Percentiles rank a stretch among this genome's conserved stretches.
These are phyloP conservation scores for rabbit (Oryctolagus cuniculus) DNA, from an alignment of 2,113 vertebrate genomes.

Conservation along the genomic window DNA sequence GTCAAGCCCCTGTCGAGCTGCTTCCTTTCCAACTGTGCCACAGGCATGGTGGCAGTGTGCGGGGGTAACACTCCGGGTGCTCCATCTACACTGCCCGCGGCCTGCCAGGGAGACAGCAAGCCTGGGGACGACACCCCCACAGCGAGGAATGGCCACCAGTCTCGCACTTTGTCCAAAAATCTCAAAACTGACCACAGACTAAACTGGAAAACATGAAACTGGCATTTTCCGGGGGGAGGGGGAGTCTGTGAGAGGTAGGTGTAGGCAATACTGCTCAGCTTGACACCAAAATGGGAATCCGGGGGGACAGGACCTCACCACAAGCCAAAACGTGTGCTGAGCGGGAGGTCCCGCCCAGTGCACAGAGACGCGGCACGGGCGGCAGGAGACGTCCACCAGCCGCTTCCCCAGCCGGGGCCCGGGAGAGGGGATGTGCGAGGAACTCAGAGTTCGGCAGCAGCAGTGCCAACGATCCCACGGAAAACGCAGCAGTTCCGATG, in stretches of 20 bases:
- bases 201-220: not conserved
- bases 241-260: not conserved
- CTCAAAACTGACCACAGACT: not conserved
- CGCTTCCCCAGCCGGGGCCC: not conserved
- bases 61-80: too few species aligned
- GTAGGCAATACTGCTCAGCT: not conserved
- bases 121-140: fast-evolving
- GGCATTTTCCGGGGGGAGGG: too few species aligned
- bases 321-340: not conserved
- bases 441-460: not conserved
- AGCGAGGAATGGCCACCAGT: not conserved
- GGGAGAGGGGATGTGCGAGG: too few species aligned
- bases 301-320: not conserved
- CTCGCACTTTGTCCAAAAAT: not conserved
- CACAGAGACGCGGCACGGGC: too few species aligned
- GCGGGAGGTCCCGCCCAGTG: too few species aligned
- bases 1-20: too few species aligned
- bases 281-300: not conserved
- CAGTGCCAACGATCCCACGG: not conserved
- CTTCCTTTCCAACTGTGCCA: too few species aligned
- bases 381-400: not conserved
- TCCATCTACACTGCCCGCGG: too few species aligned
- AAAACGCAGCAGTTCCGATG: not conserved
- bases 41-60: too few species aligned
- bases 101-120: not conserved